Base-by-base conservation (phyloP, 2,113 vertebrate species). In the Beaufortia kweichowensis region DNA sequence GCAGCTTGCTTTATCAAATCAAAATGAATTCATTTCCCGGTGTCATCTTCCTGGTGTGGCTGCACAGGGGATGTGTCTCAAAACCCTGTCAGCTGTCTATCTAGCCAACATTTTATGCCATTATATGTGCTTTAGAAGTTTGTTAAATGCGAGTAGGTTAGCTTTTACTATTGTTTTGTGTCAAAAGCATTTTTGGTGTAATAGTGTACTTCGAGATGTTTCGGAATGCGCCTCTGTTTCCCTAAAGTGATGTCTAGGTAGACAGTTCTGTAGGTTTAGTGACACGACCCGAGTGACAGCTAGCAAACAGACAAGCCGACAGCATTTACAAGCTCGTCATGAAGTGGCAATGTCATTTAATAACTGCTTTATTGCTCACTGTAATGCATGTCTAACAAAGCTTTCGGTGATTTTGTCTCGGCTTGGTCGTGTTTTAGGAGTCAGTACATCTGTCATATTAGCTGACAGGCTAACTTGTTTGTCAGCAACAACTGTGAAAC, bases 11-110 rank as follows among this genome's bases (percentile, higher is more conserved):
- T 3, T 50, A 26, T 81, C 56, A 29, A 77, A 24, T 77, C 76
- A 82, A 69, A 84, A 77, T 79, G 71, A 81, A 81, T 86, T 86
- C 82, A 87, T 89, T 71, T 88, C 73, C 75, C 80, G 82, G 83
- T 90, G 89, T 89, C 89, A 88, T 91, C 87, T 87, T 90, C 86
- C 86, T 91, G 87, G 85, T 86, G 87, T 89, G 86, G 82, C 85
- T 80, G 14, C 39, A 46, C 84, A 87, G 86, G 81, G 87, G 81
- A 69, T 77, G 2, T 31, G 65, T 55, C 74, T 65, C 28, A 74
- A 74, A 60, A 46, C 57, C 31, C 12, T 19, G 41, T 4, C n/a
- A 72, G 76, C 67, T 43, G 66, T 19, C 76, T 70, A 60, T 2
- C 65, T 71, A 76, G 61, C 31, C 67, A 67, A 39, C 61, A 14